phyloP scores from a whole-genome alignment of 2,797 vertebrate genomes.

The Ficedula albicollis region DNA sequence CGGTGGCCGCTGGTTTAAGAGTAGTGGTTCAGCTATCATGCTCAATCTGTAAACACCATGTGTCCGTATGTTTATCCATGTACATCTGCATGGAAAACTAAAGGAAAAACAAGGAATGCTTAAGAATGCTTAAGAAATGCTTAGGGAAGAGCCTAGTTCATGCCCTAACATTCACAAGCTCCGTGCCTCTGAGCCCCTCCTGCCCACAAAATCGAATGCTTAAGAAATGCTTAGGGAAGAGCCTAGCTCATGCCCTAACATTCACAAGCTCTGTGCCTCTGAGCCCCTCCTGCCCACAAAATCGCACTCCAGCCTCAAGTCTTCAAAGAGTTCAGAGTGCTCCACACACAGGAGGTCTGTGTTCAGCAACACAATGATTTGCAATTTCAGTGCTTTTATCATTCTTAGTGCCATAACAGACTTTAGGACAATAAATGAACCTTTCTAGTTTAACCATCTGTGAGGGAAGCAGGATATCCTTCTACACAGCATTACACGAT shows the following conservation, averaged over 20 bases:
- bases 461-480: not conserved
- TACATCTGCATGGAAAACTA: not conserved
- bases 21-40: fast-evolving
- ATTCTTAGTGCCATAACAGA: not conserved
- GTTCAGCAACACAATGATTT: not conserved
- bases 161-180: not conserved
- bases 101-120: not conserved
- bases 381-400: not conserved
- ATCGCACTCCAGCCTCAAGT: not conserved
- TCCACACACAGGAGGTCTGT: not conserved
- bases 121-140: not conserved
- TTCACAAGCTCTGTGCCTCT: not conserved
- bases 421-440: not conserved
- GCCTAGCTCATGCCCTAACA: not conserved
- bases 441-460: not conserved
- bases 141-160: not conserved
- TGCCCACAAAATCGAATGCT: not conserved
- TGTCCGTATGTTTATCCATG: fast-evolving
- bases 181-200: not conserved
- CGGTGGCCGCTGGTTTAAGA: fast-evolving
- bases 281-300: not conserved
- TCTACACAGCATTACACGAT: not conserved
- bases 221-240: not conserved
- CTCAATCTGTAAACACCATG: fast-evolving
- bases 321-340: not conserved